Conservation (phyloP, 2,113 vertebrate species). For the Trochalopteron elliotii region DNA sequence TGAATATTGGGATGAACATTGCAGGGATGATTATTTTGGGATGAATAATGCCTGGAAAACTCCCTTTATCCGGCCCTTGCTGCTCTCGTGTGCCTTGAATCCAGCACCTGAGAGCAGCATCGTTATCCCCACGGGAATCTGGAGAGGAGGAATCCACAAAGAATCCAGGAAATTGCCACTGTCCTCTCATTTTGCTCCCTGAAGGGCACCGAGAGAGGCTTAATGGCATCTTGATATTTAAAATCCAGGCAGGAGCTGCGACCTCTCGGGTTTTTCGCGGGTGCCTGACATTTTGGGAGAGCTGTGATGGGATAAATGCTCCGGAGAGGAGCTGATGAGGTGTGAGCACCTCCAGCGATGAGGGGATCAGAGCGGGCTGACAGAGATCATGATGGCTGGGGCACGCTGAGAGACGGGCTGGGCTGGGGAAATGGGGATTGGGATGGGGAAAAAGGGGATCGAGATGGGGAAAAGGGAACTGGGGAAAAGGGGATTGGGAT, state of each 20-base stretch:
- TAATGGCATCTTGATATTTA: conserved; percentile 55
- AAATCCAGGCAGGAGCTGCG: background rate
- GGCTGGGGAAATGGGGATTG: too few relatives aligned
- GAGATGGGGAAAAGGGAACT: too few relatives aligned
- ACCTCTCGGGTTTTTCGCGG: background rate
- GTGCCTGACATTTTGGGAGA: conserved; percentile 39
- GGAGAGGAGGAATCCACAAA: background rate
- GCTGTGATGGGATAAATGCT: background rate
- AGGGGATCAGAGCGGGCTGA: background rate
- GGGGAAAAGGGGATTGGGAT: background rate
- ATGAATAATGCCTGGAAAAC: background rate
- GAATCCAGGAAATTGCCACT: background rate
- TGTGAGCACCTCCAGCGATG: background rate
- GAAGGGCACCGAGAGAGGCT: background rate
- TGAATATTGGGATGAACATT: background rate
- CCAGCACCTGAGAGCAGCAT: background rate
- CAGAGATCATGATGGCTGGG: background rate
- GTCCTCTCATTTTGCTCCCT: background rate
- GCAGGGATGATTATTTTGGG: background rate
- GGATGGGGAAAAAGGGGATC: background rate
- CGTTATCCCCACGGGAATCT: background rate
- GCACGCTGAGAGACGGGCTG: background rate
- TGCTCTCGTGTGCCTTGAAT: background rate
- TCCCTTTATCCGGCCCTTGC: background rate
- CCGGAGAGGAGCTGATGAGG: background rate